These are phyloP conservation scores for Archocentrus centrarchus DNA, from an alignment of 2,113 vertebrate genomes.

Conservation along the genomic window DNA sequence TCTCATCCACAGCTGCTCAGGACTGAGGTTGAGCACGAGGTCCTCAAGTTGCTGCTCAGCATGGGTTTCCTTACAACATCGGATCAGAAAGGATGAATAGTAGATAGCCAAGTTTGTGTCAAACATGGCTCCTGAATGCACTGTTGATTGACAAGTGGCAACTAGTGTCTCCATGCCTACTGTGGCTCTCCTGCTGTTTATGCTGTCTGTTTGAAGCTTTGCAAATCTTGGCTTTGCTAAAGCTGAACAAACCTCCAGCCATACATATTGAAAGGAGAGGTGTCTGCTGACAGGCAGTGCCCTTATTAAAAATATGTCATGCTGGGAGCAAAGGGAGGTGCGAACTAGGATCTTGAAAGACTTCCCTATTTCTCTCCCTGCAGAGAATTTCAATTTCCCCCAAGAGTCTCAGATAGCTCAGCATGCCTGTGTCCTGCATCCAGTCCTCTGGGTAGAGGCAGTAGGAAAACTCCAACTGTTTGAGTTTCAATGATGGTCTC, in stretches of 20 bases:
- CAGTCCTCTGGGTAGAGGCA: slow-evolving; percentile 42
- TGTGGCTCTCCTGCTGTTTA: slow-evolving; percentile 45
- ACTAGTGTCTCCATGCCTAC: slow-evolving; percentile 1
- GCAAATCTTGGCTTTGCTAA: slow-evolving; percentile 45
- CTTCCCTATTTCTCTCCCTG: slow-evolving; percentile 55
- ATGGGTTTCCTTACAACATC: slow-evolving; percentile 35
- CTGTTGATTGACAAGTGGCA: slow-evolving; percentile 62
- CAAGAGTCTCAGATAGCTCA: slow-evolving; percentile 54
- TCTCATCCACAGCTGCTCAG: slow-evolving; percentile 39
- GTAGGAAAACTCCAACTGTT: slow-evolving; percentile 57
- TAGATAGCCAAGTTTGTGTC: slow-evolving; percentile 21
- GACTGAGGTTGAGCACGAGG: slow-evolving; percentile 32
- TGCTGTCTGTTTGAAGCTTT: slow-evolving; percentile 49
- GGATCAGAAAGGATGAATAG: slow-evolving; percentile 40
- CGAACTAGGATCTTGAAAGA: slow-evolving; percentile 61
- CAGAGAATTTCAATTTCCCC: slow-evolving; percentile 67
- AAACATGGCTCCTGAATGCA: not conserved
- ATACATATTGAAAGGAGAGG: slow-evolving; percentile 56
- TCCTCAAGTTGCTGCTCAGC: slow-evolving; percentile 40
- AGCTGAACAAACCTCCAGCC: slow-evolving; percentile 51
- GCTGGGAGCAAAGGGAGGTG: slow-evolving; percentile 67
- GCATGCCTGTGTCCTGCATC: slow-evolving; percentile 49
- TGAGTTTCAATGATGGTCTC: slow-evolving; percentile 51
- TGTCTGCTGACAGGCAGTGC: slow-evolving; percentile 51
- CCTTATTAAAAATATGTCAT: slow-evolving; percentile 77